Base-by-base conservation (phyloP, 2,888 invertebrate species). In the Melieria omissa region DNA sequence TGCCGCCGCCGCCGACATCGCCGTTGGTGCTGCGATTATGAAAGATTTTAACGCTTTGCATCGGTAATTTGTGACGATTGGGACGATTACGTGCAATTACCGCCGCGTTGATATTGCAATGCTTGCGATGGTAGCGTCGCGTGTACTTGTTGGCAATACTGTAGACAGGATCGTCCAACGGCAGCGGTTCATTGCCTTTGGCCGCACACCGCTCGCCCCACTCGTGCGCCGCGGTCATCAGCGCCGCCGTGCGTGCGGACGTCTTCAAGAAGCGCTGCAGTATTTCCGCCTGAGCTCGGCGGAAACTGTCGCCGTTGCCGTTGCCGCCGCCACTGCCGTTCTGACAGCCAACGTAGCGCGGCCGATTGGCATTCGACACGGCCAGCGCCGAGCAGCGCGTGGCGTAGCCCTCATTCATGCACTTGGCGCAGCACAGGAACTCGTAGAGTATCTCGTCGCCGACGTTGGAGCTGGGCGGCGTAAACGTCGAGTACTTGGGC, bases 371-470 rank as follows among this genome's bases (percentile, higher is more conserved):
- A 45, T 10, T 47, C 29, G 29, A 29, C n/a, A 66, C 62, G 45
- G 74, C 54, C 60, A 66, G 29, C 12, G 61, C 64, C 0, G 74
- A 44, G 47, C 76, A 79, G 42, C 74, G 76, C n/a, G 76, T 75
- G 7, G 76, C 73, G 46, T 76, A 79, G 1, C 73, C 73, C 71
- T 84, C 84, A 77, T 85, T 85, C 84, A 87, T 85, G 73, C 87
- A 87, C 80, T 86, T 87, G 75, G 87, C 88, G 79, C 87, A 87
- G 79, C 87, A 87, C 5, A 87, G 76, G 75, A 87, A 86, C 74
- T 87, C 88, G 73, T 87, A 87, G 44, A 88, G 80, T 70, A 86
- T 80, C 73, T 86, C 86, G 47, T 81, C 82, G 5, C 76, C 70
- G 41, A 52, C 67, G 44, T 45, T 68, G 7, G 75, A 72, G 12